Evolutionary conservation across 2,797 vertebrate genomes (phyloP), one percentile per base, ranked within the genome.

Genomic region (Tympanoctomys barrerae): DNA sequence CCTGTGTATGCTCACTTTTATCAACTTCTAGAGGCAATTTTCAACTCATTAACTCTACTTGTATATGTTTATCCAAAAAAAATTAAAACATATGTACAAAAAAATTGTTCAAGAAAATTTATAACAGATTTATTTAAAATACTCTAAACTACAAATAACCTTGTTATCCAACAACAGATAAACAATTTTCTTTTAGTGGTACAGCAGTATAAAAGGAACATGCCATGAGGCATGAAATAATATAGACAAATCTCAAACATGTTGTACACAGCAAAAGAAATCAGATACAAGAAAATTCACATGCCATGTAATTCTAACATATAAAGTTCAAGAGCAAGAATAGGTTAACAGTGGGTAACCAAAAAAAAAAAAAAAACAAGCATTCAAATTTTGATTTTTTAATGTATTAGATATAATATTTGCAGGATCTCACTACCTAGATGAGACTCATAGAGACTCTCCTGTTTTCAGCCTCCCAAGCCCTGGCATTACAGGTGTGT

Each of bases 81-180:
- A 83, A 82, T 57, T 28, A 57, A 93, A 94, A 54, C 8, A 86
- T 68, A n/a, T 7, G 2, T 18, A 49, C n/a, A 59, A 70, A 79
- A 91, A 0, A 70, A 7, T 26, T 62, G 11, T 90, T 94, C 42
- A 79, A 82, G 59, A 64, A 88, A 88, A 59, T 59, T 80, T 73
- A 80, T 59, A 89, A 57, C 16, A 87, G 10, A 46, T 93, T 93
- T 75, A 87, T 61, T 89, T 36, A 78, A 85, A 39, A 73, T 79
- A 2, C 7, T 14, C 28, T 42, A 46, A 70, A 80, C 13, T 75
- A 7, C 16, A 90, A 83, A 96, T 33, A 77, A 77, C 12, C n/a
- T 42, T 73, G 46, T 89, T 95, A 80, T 84, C 61, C 59, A 91
- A 31, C 70, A 95, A 89, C 5, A 85, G 33, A 5, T 61, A 89